Evolutionary conservation across 1,140 invertebrate genomes (phyloP).

Genomic region (Dinoponera quadriceps): DNA sequence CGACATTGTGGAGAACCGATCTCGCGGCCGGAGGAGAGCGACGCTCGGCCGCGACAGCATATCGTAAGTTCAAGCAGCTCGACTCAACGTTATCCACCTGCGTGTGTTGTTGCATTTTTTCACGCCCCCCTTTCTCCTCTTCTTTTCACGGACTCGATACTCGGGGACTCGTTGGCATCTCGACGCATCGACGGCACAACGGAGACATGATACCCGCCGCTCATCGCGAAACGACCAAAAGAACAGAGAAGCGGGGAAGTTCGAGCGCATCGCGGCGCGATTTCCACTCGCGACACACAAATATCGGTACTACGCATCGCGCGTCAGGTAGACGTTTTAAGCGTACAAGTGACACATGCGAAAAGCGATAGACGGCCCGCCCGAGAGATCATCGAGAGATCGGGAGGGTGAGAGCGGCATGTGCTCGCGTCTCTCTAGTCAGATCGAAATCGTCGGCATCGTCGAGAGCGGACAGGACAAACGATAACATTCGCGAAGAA

Average conservation of each 20-base stretch:
- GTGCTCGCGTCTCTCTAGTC: conserved; percentile 46
- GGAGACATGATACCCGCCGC: neutral
- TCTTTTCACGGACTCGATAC: conserved; percentile 13
- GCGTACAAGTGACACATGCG: conserved; percentile 24
- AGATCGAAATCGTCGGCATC: conserved; percentile 24
- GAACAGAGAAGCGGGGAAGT: conserved; percentile 10
- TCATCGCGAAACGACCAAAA: conserved; percentile 28
- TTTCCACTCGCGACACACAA: conserved; percentile 22
- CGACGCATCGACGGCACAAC: neutral
- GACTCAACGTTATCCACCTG: neutral
- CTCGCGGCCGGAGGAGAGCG: neutral
- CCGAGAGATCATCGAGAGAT: conserved; percentile 27
- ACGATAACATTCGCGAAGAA: conserved; percentile 70
- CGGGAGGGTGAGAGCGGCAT: neutral
- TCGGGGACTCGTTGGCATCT: conserved; percentile 29
- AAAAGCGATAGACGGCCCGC: neutral
- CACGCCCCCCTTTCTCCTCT: neutral
- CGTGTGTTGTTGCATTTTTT: neutral
- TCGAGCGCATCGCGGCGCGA: conserved; percentile 54
- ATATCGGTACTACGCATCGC: conserved; percentile 33
- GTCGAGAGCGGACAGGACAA: conserved; percentile 54
- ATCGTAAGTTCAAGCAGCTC: conserved; percentile 18
- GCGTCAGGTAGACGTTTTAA: conserved; percentile 31
- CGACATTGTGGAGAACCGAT: conserved; percentile 11
- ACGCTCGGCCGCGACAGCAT: neutral